Conservation (phyloP, 2,797 vertebrate genomes). For the Malurus leucopterus region DNA sequence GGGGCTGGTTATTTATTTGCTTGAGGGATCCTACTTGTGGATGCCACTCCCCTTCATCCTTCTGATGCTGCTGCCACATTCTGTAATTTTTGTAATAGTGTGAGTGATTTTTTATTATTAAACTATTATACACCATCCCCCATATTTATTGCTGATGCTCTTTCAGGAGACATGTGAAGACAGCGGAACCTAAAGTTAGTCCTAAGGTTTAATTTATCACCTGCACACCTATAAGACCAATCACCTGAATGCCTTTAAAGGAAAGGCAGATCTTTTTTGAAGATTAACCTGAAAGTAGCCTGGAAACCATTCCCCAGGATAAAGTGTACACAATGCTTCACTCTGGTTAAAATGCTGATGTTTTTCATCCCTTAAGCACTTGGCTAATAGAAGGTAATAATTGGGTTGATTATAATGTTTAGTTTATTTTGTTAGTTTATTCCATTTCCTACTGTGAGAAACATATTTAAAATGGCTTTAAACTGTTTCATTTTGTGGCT, state of each 20-base stretch:
- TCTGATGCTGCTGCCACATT: background rate
- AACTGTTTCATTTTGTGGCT: conserved; percentile 10
- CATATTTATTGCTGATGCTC: background rate
- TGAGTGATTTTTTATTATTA: background rate
- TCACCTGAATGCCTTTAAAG: background rate
- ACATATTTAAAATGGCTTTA: background rate
- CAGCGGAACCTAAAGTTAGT: background rate
- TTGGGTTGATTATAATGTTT: conserved; percentile 38
- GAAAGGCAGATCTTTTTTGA: background rate
- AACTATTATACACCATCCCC: background rate
- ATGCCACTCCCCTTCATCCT: background rate
- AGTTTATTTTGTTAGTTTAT: conserved; percentile 43
- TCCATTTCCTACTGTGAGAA: conserved; percentile 19
- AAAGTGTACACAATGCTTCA: background rate
- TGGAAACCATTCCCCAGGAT: background rate
- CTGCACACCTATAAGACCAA: background rate
- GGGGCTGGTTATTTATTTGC: background rate
- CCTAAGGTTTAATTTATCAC: background rate
- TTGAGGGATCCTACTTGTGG: background rate
- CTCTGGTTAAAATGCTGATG: background rate
- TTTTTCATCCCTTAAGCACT: conserved; percentile 25
- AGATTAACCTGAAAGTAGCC: background rate
- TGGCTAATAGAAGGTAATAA: conserved; percentile 45
- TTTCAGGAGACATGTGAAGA: background rate
- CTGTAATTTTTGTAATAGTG: background rate